phyloP scores from a whole-genome alignment of 2,113 vertebrate genomes.

The Crotalus horridus region DNA sequence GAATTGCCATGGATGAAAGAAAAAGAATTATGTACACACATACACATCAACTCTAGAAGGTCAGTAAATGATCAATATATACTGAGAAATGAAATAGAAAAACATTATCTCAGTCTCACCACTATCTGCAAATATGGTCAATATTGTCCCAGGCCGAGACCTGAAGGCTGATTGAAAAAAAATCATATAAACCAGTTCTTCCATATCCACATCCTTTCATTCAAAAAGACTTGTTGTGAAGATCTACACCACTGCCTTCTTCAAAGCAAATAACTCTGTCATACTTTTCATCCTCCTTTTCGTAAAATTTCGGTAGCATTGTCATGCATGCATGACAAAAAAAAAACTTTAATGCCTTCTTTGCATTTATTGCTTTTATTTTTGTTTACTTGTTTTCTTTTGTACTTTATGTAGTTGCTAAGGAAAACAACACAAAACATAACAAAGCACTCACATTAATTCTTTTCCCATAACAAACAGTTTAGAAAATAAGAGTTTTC shows the following conservation, averaged over 20 bases:
- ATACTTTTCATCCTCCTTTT: neutral
- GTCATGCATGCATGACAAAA: neutral
- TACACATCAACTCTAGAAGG: neutral
- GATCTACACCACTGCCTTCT: neutral
- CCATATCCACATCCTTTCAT: neutral
- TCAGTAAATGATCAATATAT: neutral
- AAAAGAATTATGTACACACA: neutral
- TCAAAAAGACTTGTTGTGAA: neutral
- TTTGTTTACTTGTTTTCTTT: neutral
- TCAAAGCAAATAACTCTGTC: neutral
- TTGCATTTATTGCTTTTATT: neutral
- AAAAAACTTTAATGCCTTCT: neutral
- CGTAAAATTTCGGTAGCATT: neutral
- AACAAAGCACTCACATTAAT: neutral
- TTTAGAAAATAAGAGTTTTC: neutral
- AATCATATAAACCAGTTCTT: neutral
- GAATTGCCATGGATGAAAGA: neutral
- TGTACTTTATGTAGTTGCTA: neutral
- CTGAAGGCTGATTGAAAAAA: neutral
- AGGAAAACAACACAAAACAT: neutral
- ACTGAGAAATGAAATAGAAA: neutral
- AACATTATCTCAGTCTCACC: neutral
- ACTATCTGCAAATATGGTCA: neutral
- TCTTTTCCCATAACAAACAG: neutral
- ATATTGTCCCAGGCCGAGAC: neutral